Conservation (phyloP, 2,888 invertebrate species). For the Pycnomerus fuliginosus region DNA sequence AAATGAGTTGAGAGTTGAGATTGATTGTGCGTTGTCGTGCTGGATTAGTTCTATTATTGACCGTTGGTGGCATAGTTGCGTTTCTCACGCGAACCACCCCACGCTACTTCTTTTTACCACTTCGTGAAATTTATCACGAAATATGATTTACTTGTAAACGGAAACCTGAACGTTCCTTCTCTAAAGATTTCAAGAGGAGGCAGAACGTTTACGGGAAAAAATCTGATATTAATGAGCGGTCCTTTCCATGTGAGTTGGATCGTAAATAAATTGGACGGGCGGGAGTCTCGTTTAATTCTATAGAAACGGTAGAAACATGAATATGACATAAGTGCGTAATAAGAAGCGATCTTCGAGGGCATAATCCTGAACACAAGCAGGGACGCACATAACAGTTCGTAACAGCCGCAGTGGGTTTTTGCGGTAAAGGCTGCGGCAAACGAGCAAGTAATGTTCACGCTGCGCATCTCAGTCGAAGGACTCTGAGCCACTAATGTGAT, state of each 20-base stretch:
- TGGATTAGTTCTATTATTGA: slow-evolving; percentile 41
- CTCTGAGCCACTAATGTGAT: slow-evolving; percentile 49
- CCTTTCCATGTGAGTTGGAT: slow-evolving; percentile 8
- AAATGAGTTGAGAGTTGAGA: slow-evolving; percentile 36
- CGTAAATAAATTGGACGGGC: slow-evolving; percentile 14
- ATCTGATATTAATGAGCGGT: slow-evolving; percentile 13
- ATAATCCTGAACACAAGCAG: slow-evolving; percentile 30
- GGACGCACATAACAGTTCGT: slow-evolving; percentile 38
- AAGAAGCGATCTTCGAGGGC: slow-evolving; percentile 30
- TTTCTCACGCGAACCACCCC: slow-evolving; percentile 39
- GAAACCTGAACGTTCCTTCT: slow-evolving; percentile 28
- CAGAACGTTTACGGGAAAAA: background rate
- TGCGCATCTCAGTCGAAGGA: slow-evolving; percentile 45
- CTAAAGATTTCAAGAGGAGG: slow-evolving; percentile 4
- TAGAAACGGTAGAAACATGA: slow-evolving; percentile 27
- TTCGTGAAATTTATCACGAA: slow-evolving; percentile 43
- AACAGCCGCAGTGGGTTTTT: slow-evolving; percentile 42
- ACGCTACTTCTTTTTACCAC: slow-evolving; percentile 40
- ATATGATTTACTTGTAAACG: slow-evolving; percentile 39
- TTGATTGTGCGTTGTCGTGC: slow-evolving; percentile 48
- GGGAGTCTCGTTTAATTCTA: slow-evolving; percentile 22
- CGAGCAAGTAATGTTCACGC: slow-evolving; percentile 50
- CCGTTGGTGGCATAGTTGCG: slow-evolving; percentile 37
- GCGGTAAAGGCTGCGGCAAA: slow-evolving; percentile 48
- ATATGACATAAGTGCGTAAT: slow-evolving; percentile 36